Percentiles rank a stretch among this genome's conserved stretches.
Evolutionary conservation across 2,113 vertebrate genomes (phyloP).

Genomic region (Tachycineta bicolor): DNA sequence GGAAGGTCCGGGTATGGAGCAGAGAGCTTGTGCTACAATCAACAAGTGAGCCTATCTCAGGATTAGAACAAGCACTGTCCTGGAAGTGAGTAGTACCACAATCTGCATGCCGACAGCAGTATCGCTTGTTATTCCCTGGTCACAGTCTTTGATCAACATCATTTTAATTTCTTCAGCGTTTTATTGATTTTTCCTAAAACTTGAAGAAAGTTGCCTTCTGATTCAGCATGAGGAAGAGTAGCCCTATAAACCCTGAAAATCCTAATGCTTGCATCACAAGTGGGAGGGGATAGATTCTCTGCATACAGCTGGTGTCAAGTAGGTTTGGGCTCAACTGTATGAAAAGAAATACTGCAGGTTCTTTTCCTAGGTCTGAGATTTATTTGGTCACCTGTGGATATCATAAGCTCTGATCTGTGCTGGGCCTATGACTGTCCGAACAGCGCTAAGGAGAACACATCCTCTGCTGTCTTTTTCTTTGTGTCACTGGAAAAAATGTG

Average conservation of each 20-base stretch:
- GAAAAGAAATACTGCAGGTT: not conserved
- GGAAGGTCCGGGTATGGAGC: conserved; percentile 87
- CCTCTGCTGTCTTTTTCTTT: not conserved
- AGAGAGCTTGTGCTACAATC: conserved; percentile 92
- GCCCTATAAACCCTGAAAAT: not conserved
- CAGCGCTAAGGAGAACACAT: not conserved
- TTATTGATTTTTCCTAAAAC: not conserved
- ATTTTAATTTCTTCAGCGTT: not conserved
- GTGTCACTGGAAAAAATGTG: not conserved
- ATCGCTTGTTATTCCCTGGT: not conserved
- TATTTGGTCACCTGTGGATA: not conserved
- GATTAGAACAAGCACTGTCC: conserved; percentile 87
- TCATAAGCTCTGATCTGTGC: not conserved
- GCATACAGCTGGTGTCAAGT: not conserved
- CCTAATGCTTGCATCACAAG: not conserved
- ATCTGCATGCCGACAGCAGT: not conserved
- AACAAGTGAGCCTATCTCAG: conserved; percentile 88
- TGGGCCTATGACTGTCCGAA: not conserved
- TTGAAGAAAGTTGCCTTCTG: not conserved
- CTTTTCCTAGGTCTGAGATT: not conserved
- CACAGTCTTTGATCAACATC: not conserved
- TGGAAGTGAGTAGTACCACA: conserved; percentile 88
- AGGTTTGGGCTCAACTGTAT: not conserved
- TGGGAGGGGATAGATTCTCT: not conserved
- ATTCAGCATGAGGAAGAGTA: not conserved